Base-by-base conservation (phyloP, 1,140 invertebrate genomes). In the Bombus fervidus region DNA sequence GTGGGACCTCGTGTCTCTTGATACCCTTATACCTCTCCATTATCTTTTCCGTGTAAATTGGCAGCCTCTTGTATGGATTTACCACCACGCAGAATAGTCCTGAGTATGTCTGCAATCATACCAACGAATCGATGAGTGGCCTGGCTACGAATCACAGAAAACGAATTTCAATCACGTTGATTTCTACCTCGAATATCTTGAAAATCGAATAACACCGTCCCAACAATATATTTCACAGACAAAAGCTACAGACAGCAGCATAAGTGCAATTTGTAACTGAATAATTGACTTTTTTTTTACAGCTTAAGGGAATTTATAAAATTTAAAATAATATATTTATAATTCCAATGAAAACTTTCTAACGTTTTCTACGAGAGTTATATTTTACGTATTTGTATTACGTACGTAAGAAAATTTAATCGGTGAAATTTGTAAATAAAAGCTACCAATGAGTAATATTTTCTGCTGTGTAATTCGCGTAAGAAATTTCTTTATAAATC, bases 21-120 rank as follows among this genome's bases (percentile, higher is more conserved):
- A 99, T 99, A 85, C 99, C 99, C 97, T 99, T 99, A 96, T 99
- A 99, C 95, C 99, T 96, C 94, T 99, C 99, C 97, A 99, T 99
- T 86, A 99, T 98, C 95, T 99, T 99, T 95, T 99, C 99, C 92
- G 99, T 99, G 96, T 99, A 99, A 95, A 99, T 99, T 82, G 99
- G 99, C 93, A 99, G 96, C 95, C 98, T 98, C 96, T 99, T 99
- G 97, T 99, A 99, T 6, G 99, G 99, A 96, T 99, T 99, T 68
- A 99, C 98, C 86, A 99, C 99, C 91, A 99, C 99, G 95, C 99
- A 99, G 96, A 99, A 99, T 82, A 99, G 97, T 87, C 99, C 99
- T 85, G 99, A 99, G 95, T 99, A 99, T 85, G 99, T 99, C 99
- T 99, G 97, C 31, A 97, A 97, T 91, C 91, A 91, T 59, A 85